These are phyloP conservation scores for Styela plicata DNA, from an alignment of 23 tunicate species.

Conservation along the genomic window DNA sequence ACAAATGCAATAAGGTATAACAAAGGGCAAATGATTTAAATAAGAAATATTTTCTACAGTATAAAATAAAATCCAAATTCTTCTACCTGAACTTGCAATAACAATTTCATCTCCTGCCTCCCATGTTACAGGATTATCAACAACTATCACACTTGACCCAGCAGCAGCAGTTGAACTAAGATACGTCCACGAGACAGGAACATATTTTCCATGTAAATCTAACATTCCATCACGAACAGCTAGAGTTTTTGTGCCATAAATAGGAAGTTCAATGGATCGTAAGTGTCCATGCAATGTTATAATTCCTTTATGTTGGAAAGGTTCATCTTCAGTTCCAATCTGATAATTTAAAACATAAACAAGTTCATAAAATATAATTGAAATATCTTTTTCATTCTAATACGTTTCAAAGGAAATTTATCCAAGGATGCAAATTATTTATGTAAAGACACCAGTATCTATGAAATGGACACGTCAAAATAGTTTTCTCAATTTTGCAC, in stretches of 20 bases:
- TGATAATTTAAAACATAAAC: neutral
- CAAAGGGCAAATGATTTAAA: no score
- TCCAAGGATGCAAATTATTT: no score
- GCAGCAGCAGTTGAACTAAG: slow-evolving; percentile 28
- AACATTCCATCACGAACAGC: slow-evolving; percentile 39
- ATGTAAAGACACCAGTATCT: no score
- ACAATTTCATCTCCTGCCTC: slow-evolving; percentile 79
- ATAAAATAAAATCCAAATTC: no score
- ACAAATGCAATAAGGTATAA: no score
- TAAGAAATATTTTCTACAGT: no score
- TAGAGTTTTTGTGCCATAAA: slow-evolving; percentile 39
- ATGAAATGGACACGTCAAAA: no score
- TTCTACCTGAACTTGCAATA: slow-evolving; percentile 80
- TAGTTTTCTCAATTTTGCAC: no score
- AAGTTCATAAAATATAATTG: no score
- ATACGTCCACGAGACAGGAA: slow-evolving; percentile 37
- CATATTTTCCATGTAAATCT: slow-evolving; percentile 40
- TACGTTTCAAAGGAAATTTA: no score
- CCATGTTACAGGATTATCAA: slow-evolving; percentile 68
- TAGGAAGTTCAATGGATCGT: slow-evolving; percentile 39
- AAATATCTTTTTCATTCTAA: no score
- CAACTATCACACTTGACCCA: neutral
- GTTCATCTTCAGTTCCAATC: slow-evolving; percentile 51
- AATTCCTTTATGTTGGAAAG: slow-evolving; percentile 25
- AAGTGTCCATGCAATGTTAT: slow-evolving; percentile 42